Evolutionary conservation across 2,797 vertebrate genomes (phyloP).

Genomic region (Eutrigla gurnardus): DNA sequence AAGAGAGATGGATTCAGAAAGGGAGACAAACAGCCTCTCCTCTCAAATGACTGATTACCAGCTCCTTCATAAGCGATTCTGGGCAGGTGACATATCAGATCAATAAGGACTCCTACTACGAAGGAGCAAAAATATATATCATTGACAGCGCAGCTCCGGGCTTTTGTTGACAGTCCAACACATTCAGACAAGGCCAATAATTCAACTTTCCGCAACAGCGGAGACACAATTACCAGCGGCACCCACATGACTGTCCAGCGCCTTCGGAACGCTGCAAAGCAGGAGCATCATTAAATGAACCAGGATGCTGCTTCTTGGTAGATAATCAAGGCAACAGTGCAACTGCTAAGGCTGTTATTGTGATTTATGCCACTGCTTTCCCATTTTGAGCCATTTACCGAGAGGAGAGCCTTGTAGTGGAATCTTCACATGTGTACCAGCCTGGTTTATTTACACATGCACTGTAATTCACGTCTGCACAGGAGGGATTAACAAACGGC

Average conservation of each 20-base stretch:
- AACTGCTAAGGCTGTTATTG: constrained; percentile 56
- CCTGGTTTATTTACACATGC: constrained; percentile 62
- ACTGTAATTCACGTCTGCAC: constrained; percentile 52
- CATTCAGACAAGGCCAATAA: constrained; percentile 44
- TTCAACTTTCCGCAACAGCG: constrained; percentile 44
- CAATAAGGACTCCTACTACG: constrained; percentile 51
- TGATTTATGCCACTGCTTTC: constrained; percentile 67
- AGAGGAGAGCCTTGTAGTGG: constrained; percentile 51
- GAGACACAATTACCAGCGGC: constrained; percentile 30
- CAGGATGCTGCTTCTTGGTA: constrained; percentile 42
- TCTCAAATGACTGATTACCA: constrained; percentile 69
- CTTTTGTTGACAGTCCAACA: constrained; percentile 45
- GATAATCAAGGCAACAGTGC: constrained; percentile 67
- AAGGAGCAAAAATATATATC: constrained; percentile 58
- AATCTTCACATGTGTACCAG: constrained; percentile 46
- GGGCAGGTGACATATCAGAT: constrained; percentile 73
- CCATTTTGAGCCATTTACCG: constrained; percentile 53
- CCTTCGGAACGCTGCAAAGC: constrained; percentile 21
- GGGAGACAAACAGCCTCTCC: constrained; percentile 54
- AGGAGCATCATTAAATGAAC: constrained; percentile 53
- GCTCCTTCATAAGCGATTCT: constrained; percentile 55
- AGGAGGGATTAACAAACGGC: constrained; percentile 54
- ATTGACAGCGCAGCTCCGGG: constrained; percentile 53
- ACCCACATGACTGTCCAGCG: constrained; percentile 45
- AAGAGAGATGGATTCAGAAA: constrained; percentile 42